phyloP scores from a whole-genome alignment of 2,888 invertebrate species.

The Stenichneumon culpator region DNA sequence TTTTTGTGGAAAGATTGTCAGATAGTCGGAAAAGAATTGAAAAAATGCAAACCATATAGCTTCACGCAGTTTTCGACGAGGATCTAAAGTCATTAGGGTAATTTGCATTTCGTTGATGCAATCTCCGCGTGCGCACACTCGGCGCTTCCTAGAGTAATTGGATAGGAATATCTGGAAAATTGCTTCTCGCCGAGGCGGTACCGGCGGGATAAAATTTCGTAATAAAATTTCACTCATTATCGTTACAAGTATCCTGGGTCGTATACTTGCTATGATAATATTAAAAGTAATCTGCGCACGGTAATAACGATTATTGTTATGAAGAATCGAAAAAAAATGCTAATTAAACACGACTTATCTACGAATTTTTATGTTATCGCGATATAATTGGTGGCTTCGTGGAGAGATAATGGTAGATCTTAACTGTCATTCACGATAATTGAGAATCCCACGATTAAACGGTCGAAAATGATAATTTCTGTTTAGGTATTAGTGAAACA shows the following conservation, averaged over 20 bases:
- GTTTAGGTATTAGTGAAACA: not conserved
- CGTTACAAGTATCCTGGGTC: conserved; percentile 11
- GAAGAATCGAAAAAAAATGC: not conserved
- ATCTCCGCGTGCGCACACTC: conserved; percentile 40
- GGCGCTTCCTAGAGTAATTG: conserved; percentile 34
- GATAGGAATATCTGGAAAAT: conserved; percentile 46
- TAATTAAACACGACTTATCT: not conserved
- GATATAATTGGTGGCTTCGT: not conserved
- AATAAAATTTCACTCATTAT: conserved; percentile 37
- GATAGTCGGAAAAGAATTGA: not conserved
- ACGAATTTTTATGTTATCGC: conserved; percentile 19
- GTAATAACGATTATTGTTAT: not conserved
- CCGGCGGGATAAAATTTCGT: conserved; percentile 8
- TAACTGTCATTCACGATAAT: not conserved
- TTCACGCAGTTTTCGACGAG: conserved; percentile 31
- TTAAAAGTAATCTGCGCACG: not conserved
- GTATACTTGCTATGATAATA: not conserved
- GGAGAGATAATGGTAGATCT: not conserved
- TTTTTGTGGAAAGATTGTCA: conserved; percentile 1
- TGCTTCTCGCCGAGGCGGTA: conserved; percentile 22
- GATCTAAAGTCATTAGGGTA: conserved; percentile 27
- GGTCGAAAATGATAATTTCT: not conserved
- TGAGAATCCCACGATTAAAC: not conserved
- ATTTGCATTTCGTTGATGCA: conserved; percentile 50
- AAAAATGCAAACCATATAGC: not conserved